Base-by-base conservation (phyloP, 2,797 vertebrate species). In the Salarias fasciatus region DNA sequence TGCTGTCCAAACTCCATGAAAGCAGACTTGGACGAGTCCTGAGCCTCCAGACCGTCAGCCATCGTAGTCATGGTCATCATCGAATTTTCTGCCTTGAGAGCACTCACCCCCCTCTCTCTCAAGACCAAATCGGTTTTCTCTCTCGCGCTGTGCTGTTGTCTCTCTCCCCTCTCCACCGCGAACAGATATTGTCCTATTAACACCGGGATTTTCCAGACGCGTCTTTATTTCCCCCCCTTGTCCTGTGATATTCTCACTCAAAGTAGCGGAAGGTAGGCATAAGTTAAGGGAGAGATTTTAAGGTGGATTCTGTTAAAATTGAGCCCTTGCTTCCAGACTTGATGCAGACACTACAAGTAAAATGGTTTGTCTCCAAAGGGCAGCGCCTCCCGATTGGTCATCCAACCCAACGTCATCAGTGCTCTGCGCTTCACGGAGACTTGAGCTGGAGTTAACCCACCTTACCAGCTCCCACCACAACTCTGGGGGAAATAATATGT, bases 11-110 rank as follows among this genome's bases (percentile, higher is more conserved):
- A 98, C 95, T 99, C 97, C 96, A 99, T 98, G 95, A 98, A 98
- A 86, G 97, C 96, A 84, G 97, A 97, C 94, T 98, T 99, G 92
- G 96, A 97, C 87, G 97, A 97, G 95, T 99, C 97, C 93, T 96
- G 96, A 93, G 95, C 94, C 91, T 98, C 97, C 95, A 98, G 94
- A 94, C 96, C 96, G 94, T 98, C 97, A 96, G 96, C 96, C 96
- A 98, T 97, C 94, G 96, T 95, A 92, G 96, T 99, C 96, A 99
- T 98, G 96, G 96, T 98, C 96, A 98, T 99, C 96, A 98, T 98
- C 96, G 96, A 98, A 96, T 95, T 95, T 95, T 86, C 94, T 95
- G 95, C 94, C 93, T 93, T 89, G 93, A 94, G 93, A 93, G 93
- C 92, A 92, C 93, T 94, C 91, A 93, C 93, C 91, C 91, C 81